Conservation (phyloP, 92 coral and sea anemone species). For the Zoanthus gigantus region DNA sequence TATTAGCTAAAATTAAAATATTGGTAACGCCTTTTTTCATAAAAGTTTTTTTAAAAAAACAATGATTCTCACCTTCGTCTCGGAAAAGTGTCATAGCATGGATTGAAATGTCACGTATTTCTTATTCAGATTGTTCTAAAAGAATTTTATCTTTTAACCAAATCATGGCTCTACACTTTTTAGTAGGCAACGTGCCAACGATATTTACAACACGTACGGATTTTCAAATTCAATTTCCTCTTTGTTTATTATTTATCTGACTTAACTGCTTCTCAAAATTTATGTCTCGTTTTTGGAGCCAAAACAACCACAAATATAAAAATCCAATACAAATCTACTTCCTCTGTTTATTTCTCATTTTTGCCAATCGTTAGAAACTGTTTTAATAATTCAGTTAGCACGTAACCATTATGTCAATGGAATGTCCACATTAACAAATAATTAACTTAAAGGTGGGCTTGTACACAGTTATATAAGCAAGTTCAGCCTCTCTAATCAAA, state of each 20-base stretch:
- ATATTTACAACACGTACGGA: background rate
- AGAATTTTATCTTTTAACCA: background rate
- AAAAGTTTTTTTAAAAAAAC: background rate
- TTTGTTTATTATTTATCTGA: background rate
- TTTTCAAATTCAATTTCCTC: background rate
- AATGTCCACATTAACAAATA: slow-evolving; percentile 9
- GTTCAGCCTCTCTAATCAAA: background rate
- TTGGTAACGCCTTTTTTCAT: too few relatives aligned
- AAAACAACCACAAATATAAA: background rate
- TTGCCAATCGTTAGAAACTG: background rate
- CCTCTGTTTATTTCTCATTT: background rate
- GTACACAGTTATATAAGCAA: background rate
- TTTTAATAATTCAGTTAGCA: slow-evolving; percentile 40
- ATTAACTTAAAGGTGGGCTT: slow-evolving; percentile 14
- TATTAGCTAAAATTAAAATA: too few relatives aligned
- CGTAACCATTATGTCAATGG: slow-evolving; percentile 26
- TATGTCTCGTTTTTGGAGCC: background rate
- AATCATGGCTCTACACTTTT: background rate
- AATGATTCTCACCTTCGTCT: background rate
- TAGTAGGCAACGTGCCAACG: slow-evolving; percentile 21
- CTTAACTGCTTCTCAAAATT: background rate
- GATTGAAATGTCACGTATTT: background rate
- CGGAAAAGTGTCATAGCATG: background rate
- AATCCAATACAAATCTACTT: background rate
- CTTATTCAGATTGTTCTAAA: background rate